These are phyloP conservation scores for Aphaenogaster ashmeadi DNA, from an alignment of 1,140 invertebrate species.

Conservation along the genomic window DNA sequence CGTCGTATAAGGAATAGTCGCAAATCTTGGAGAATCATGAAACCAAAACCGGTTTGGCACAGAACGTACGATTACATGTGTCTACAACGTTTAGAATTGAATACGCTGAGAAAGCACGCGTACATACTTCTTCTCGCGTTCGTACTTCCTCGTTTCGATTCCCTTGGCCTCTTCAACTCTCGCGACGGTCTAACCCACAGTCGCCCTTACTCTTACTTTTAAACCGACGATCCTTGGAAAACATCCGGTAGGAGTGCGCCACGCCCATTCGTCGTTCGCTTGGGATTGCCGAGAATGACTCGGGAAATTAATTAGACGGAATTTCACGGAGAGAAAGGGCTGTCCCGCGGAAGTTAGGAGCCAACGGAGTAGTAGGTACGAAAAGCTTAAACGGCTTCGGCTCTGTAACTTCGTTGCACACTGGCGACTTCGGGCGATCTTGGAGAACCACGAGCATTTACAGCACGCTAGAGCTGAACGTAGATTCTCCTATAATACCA, in stretches of 20 bases:
- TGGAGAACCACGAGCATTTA: slow-evolving; percentile 43
- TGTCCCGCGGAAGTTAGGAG: slow-evolving; percentile 63
- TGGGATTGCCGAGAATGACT: slow-evolving; percentile 77
- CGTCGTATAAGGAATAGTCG: slow-evolving; percentile 5
- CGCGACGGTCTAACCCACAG: background rate
- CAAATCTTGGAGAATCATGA: slow-evolving; percentile 7
- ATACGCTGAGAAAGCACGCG: slow-evolving; percentile 47
- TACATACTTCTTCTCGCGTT: slow-evolving; percentile 39
- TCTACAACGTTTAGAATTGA: slow-evolving; percentile 37
- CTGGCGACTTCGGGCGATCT: slow-evolving; percentile 28
- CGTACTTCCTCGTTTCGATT: slow-evolving; percentile 40
- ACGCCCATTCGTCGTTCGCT: slow-evolving; percentile 82
- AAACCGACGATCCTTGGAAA: slow-evolving; percentile 51
- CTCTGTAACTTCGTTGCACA: slow-evolving; percentile 52
- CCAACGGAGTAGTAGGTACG: slow-evolving; percentile 47
- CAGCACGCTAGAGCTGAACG: slow-evolving; percentile 14
- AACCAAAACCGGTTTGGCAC: slow-evolving; percentile 38
- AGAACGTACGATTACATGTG: slow-evolving; percentile 41
- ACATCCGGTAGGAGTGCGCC: slow-evolving; percentile 65
- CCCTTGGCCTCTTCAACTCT: slow-evolving; percentile 9
- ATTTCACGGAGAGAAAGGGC: slow-evolving; percentile 65
- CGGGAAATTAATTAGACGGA: slow-evolving; percentile 83
- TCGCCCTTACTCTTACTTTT: slow-evolving; percentile 58
- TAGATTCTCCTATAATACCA: slow-evolving; percentile 38
- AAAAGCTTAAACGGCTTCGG: slow-evolving; percentile 60